Percentiles rank a stretch among this genome's conserved stretches.
These are phyloP conservation scores for Imbricaverruca yamaguchii DNA, from an alignment of 2,888 invertebrate genomes.

Conservation along the genomic window DNA sequence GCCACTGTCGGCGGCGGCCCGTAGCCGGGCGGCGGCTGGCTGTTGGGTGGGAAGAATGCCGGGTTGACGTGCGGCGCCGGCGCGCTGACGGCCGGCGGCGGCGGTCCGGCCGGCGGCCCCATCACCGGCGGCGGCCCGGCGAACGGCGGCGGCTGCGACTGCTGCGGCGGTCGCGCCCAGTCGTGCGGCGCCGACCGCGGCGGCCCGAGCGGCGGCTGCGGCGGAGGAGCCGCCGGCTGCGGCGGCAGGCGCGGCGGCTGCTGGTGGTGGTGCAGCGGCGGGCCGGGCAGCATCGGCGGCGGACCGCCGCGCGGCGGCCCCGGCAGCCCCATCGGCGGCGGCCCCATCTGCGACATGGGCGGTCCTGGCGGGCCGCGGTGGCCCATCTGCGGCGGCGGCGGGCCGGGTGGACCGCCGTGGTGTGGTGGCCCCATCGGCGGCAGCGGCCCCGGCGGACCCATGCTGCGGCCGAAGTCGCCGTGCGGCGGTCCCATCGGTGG, in stretches of 20 bases:
- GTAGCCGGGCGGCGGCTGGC: constrained; percentile 23
- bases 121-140: constrained; percentile 37
- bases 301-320: constrained; percentile 37
- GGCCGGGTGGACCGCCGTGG: constrained; percentile 4
- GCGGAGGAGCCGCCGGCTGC: constrained; percentile 45
- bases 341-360: constrained; percentile 28
- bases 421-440: constrained; percentile 46
- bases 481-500: constrained; percentile 9
- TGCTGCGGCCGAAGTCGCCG: not conserved
- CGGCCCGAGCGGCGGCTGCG: constrained; percentile 44
- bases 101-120: constrained; percentile 1
- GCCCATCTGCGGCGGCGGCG: constrained; percentile 77
- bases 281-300: constrained; percentile 33
- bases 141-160: constrained; percentile 46
- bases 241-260: constrained; percentile 34
- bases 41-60: constrained; percentile 81
- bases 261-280: constrained; percentile 23
- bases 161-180: constrained; percentile 40
- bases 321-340: constrained; percentile 35
- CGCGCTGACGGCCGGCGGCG: constrained; percentile 25
- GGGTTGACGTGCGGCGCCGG: constrained; percentile 93
- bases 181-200: not conserved
- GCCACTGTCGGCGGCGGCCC: constrained; percentile 34
- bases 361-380: constrained; percentile 80
- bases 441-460: constrained; percentile 44